Evolutionary conservation across 2,888 invertebrate genomes (phyloP).

Genomic region (Pseudococcus longispinus): DNA sequence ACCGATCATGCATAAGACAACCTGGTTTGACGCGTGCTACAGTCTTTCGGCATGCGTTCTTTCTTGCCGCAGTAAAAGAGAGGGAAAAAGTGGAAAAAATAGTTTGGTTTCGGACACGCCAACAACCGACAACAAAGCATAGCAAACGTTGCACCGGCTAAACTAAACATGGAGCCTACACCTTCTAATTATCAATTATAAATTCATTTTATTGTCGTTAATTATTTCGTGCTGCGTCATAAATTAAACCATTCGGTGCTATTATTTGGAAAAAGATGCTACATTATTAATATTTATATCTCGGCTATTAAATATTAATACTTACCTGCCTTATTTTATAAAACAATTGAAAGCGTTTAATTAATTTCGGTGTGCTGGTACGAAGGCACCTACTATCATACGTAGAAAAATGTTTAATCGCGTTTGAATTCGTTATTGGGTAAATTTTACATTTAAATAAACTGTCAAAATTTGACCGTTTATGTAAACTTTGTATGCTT

Average conservation of each 20-base stretch:
- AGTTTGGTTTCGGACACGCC: constrained; percentile 35
- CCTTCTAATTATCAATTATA: constrained; percentile 56
- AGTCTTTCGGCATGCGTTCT: constrained; percentile 13
- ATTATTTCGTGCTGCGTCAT: constrained; percentile 56
- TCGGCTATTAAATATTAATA: constrained; percentile 55
- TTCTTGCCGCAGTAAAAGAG: background rate
- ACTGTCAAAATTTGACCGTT: background rate
- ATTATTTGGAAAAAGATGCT: constrained; percentile 45
- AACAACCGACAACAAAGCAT: constrained; percentile 45
- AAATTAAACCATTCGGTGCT: constrained; percentile 53
- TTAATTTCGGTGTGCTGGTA: constrained; percentile 14
- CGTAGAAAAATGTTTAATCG: constrained; percentile 2
- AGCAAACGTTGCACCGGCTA: constrained; percentile 45
- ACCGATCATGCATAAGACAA: constrained; percentile 35
- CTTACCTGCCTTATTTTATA: constrained; percentile 51
- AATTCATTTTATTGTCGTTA: constrained; percentile 56
- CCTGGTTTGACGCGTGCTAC: constrained; percentile 40
- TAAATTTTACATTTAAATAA: background rate
- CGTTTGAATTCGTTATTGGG: constrained; percentile 26
- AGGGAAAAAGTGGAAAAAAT: constrained; percentile 10
- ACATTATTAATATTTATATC: constrained; percentile 54
- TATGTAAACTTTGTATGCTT: background rate
- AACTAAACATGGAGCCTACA: constrained; percentile 48
- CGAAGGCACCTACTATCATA: background rate
- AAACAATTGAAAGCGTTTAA: constrained; percentile 55